These are phyloP conservation scores for Corythaixoides concolor DNA, from an alignment of 2,113 vertebrate genomes.

Conservation along the genomic window DNA sequence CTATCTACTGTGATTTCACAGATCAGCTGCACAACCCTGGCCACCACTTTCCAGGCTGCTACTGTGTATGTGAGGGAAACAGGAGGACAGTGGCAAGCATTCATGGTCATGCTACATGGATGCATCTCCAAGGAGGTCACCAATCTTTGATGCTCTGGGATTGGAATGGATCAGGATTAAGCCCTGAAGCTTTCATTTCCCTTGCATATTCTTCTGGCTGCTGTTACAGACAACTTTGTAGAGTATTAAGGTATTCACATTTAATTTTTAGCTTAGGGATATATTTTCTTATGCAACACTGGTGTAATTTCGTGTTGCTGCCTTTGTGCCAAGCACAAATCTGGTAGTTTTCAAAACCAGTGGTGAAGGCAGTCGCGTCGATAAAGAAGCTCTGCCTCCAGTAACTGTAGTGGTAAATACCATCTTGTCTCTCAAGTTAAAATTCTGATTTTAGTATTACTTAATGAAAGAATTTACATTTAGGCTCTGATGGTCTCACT, in stretches of 20 bases:
- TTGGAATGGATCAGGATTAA: not conserved
- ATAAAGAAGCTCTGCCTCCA: not conserved
- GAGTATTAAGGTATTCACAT: not conserved
- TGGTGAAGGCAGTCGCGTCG: not conserved
- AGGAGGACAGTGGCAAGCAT: not conserved
- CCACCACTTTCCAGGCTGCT: not conserved
- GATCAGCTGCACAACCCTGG: not conserved
- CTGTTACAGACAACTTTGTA: not conserved
- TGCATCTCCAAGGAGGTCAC: not conserved
- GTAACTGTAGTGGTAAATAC: not conserved
- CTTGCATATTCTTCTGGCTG: not conserved
- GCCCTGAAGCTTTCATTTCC: not conserved
- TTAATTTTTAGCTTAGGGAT: not conserved
- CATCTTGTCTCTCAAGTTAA: not conserved
- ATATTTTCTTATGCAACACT: not conserved
- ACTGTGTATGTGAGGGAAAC: not conserved
- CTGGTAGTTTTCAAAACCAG: not conserved
- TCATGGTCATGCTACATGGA: not conserved
- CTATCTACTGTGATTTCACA: not conserved
- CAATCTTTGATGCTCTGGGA: not conserved
- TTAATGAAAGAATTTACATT: not conserved
- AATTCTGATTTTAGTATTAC: not conserved
- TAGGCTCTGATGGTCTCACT: not conserved
- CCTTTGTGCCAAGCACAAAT: not conserved
- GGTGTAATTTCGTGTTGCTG: slow-evolving; percentile 1